phyloP scores from a whole-genome alignment of 2,113 vertebrate species.

The Formicarius rufipectus region DNA sequence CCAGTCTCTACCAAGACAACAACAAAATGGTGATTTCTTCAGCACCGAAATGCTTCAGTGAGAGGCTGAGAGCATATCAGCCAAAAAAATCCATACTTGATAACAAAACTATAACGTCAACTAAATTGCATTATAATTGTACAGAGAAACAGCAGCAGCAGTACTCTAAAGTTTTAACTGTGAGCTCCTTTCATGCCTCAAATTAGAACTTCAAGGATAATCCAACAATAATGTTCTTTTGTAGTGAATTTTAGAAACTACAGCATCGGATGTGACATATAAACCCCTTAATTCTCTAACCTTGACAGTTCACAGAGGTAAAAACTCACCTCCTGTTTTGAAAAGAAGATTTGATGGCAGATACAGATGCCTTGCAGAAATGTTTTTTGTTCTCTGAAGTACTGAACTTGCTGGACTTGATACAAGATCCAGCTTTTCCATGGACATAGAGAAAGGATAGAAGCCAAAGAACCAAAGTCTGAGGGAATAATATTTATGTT shows the following conservation, averaged over 20 bases:
- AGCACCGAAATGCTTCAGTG: not conserved
- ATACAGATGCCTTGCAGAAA: not conserved
- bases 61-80: not conserved
- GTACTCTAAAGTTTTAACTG: not conserved
- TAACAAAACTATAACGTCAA: not conserved
- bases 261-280: not conserved
- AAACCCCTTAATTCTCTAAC: not conserved
- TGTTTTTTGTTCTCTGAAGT: not conserved
- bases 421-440: not conserved
- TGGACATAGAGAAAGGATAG: not conserved
- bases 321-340: not conserved
- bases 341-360: not conserved
- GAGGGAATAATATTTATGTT: not conserved
- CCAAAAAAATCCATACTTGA: not conserved
- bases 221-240: not conserved
- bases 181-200: not conserved
- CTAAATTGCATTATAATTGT: not conserved
- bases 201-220: not conserved
- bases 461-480: not conserved
- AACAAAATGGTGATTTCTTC: not conserved
- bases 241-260: not conserved
- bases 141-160: not conserved
- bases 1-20: not conserved
- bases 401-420: not conserved
- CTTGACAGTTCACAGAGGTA: not conserved